Evolutionary conservation across 2,888 invertebrate genomes (phyloP), one percentile per base, ranked within the genome.

Genomic region (Catocala fraxini): DNA sequence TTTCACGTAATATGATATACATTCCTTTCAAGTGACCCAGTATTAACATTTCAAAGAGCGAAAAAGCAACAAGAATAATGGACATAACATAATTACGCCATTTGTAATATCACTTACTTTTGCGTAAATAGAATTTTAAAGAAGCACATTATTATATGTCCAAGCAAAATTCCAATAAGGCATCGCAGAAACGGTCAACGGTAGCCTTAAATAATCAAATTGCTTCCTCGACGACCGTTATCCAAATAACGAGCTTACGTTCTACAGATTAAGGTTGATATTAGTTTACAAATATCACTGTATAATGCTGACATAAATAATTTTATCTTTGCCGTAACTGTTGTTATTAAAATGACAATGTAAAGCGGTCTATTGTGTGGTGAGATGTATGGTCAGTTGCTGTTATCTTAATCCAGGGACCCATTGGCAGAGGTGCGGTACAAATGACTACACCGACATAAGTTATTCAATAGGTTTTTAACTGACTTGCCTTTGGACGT

Each of bases 261-360:
- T 0, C 6, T 12, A 0, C 0, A 4, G 0, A 5, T 25, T 59
- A 74, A 55, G 64, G 58, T 56, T 25, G 6, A 52, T 45, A 39
- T 59, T 25, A 43, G 49, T 0, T 39, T 53, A 42, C 10, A 59
- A 56, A 59, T 42, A 54, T 45, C 39, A 39, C 6, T 49, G 59
- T 51, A 64, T 62, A 35, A 59, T 55, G 46, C 13, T 51, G 46
- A 59, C 68, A 65, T 65, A 68, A 71, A 74, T 74, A 57, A 74
- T 68, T 71, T 66, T 68, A 69, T 65, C 70, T 68, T 43, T 12
- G 15, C 52, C 41, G 42, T 73, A 64, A 65, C 61, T 64, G 67
- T 70, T 66, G 71, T 65, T 77, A 71, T 72, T 65, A 77, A 74
- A 76, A 63, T 25, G 56, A 54, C 48, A 39, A 35, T 68, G 68